These are phyloP conservation scores for Pediacus dermestoides DNA, from an alignment of 2,888 invertebrate genomes.

Conservation along the genomic window DNA sequence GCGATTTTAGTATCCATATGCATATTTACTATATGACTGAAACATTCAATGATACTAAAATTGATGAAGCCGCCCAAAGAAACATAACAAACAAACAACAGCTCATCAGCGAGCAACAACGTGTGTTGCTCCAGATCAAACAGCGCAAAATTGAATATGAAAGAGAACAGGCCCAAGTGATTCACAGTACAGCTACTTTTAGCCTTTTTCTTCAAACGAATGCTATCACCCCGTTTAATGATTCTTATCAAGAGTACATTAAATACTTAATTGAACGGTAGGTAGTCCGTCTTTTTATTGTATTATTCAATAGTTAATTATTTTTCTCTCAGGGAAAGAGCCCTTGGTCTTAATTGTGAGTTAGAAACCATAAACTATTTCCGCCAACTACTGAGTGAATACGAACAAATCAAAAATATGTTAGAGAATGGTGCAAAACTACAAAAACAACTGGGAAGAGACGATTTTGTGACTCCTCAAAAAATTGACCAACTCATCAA, in stretches of 20 bases:
- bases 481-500: conserved; percentile 28
- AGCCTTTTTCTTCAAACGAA: conserved; percentile 41
- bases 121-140: conserved; percentile 30
- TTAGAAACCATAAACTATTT: conserved; percentile 26
- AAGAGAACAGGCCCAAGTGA: conserved; percentile 34
- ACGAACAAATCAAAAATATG: conserved; percentile 32
- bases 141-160: conserved; percentile 29
- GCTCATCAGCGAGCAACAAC: conserved; percentile 24
- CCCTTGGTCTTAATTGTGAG: conserved; percentile 28
- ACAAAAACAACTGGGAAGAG: conserved; percentile 16
- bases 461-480: conserved; percentile 24
- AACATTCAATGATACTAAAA: conserved; percentile 31
- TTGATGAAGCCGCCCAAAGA: conserved; percentile 31
- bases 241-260: conserved; percentile 40
- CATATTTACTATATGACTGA: conserved; percentile 43
- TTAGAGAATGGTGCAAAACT: conserved; percentile 28
- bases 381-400: conserved; percentile 28
- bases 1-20: conserved; percentile 41
- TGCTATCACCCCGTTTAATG: conserved; percentile 41
- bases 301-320: neutral
- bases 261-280: conserved; percentile 40
- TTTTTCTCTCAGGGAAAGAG: conserved; percentile 31
- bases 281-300: conserved; percentile 11
- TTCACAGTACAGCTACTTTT: conserved; percentile 38
- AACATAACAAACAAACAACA: conserved; percentile 32